Conservation (phyloP, 2,888 invertebrate genomes). For the Rugalucina vietnamica region DNA sequence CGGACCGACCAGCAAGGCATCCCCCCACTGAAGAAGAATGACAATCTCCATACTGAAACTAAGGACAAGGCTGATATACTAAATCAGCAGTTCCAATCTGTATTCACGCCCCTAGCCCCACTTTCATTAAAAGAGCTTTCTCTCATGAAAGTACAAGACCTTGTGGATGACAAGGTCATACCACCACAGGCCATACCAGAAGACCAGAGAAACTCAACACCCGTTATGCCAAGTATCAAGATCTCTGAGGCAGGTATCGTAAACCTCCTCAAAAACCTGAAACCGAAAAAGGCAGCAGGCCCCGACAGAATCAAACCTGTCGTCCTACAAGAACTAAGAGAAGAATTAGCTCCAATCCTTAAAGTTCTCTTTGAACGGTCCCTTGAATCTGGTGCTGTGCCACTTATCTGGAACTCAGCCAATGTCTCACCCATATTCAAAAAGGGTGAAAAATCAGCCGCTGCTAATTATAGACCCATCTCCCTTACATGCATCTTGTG, state of each 20-base stretch:
- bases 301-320: not conserved
- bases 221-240: not conserved
- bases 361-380: not conserved
- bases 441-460: not conserved
- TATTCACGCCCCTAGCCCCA: too few species aligned
- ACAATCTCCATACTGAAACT: too few species aligned
- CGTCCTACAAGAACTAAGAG: not conserved
- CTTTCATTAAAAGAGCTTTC: too few species aligned
- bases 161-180: too few species aligned
- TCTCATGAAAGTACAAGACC: too few species aligned
- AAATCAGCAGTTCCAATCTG: too few species aligned
- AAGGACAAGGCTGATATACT: too few species aligned
- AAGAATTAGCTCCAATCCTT: not conserved
- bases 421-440: not conserved
- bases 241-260: not conserved
- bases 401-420: not conserved
- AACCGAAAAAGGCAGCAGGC: constrained; percentile 9
- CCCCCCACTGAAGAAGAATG: too few species aligned
- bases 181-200: too few species aligned
- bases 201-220: too few species aligned
- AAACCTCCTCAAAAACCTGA: not conserved
- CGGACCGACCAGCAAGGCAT: too few species aligned
- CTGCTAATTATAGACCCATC: constrained; percentile 9
- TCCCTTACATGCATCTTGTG: constrained; percentile 24
- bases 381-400: not conserved